A percentile compares a stretch with the other conserved stretches of the same genome.
Conservation (phyloP, 2,113 vertebrate species). For the Pao palembangensis region DNA sequence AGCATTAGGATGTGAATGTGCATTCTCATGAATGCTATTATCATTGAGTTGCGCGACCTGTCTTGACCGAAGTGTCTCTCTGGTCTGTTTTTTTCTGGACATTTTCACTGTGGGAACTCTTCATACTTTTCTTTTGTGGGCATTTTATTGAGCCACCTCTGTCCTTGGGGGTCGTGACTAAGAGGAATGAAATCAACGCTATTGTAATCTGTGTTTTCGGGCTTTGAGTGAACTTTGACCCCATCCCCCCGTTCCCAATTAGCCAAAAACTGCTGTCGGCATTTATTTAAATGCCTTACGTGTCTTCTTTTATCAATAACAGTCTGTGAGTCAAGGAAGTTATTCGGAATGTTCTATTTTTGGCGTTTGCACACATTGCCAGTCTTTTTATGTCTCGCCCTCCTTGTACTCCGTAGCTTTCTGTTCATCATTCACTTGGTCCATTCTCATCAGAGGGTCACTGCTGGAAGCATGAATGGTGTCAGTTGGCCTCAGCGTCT, state of each 20-base stretch:
- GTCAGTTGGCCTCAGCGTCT: slow-evolving; percentile 36
- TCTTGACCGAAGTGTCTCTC: slow-evolving; percentile 8
- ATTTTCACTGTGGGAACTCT: slow-evolving; percentile 30
- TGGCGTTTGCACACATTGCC: slow-evolving; percentile 50
- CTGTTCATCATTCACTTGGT: slow-evolving; percentile 56
- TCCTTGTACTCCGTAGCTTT: slow-evolving; percentile 39
- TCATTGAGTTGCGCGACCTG: slow-evolving; percentile 37
- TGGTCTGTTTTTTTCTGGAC: slow-evolving; percentile 40
- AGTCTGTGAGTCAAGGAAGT: slow-evolving; percentile 51
- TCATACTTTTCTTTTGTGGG: slow-evolving; percentile 22
- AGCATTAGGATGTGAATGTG: slow-evolving; percentile 48
- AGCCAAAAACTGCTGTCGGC: slow-evolving; percentile 31
- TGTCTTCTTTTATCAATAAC: slow-evolving; percentile 60
- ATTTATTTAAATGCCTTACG: slow-evolving; percentile 44
- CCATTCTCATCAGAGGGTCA: slow-evolving; percentile 41
- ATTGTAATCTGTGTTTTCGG: slow-evolving; percentile 47
- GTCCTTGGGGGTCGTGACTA: slow-evolving; percentile 48
- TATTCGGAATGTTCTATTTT: slow-evolving; percentile 63
- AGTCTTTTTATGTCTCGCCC: slow-evolving; percentile 30
- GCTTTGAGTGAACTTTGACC: slow-evolving; percentile 57
- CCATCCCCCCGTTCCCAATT: slow-evolving; percentile 43
- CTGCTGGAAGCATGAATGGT: slow-evolving; percentile 33
- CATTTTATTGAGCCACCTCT: slow-evolving; percentile 21
- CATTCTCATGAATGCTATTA: slow-evolving; percentile 52
- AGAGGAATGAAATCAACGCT: slow-evolving; percentile 52